Base-by-base conservation (phyloP, 2,113 vertebrate genomes). In the Triplophysa tibetana region DNA sequence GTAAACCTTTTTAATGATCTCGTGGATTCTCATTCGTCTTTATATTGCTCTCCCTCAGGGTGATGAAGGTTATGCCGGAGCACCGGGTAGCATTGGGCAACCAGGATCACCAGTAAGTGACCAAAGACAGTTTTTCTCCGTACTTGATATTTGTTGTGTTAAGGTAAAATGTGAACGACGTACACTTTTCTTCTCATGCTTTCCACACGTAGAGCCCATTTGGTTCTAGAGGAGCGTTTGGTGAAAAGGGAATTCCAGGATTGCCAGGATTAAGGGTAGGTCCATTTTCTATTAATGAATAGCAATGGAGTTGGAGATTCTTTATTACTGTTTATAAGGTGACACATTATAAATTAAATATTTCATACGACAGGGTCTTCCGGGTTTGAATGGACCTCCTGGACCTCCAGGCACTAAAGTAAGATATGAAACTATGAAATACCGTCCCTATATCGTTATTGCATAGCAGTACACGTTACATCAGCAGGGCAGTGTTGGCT, bases 161-260 rank as follows among this genome's bases (percentile, higher is more conserved):
- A 14, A 2, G 33, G 33, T 38, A 38, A 38, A 7, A 1, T 56
- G 17, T 24, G 5, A 79, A 58, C 48, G 17, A 45, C 4, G 29
- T 45, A 16, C 17, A 52, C 61, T 58, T 48, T 21, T 21, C 4
- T 23, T 60, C 6, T 3, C 33, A 38, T 38, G 11, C n/a, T 77
- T 5, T n/a, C 2, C 73, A 83, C 83, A 81, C 86, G 62, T 84
- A 98, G 97, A 93, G 93, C 19, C 79, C 85, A 26, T 91, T 90
- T 79, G 91, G 87, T 61, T 91, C 52, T 81, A 54, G 58, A 33
- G 95, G 94, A 78, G 94, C 95, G 88, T 78, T 86, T 65, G 97
- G 97, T 87, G 97, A 99, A 89, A 96, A 95, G 78, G 97, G 97
- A 52, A 93, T 98, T 6, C 93, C 89, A 14, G 96, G 97, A 67